These are phyloP conservation scores for Linnaemya tessellans DNA, from an alignment of 2,888 invertebrate genomes.

Conservation along the genomic window DNA sequence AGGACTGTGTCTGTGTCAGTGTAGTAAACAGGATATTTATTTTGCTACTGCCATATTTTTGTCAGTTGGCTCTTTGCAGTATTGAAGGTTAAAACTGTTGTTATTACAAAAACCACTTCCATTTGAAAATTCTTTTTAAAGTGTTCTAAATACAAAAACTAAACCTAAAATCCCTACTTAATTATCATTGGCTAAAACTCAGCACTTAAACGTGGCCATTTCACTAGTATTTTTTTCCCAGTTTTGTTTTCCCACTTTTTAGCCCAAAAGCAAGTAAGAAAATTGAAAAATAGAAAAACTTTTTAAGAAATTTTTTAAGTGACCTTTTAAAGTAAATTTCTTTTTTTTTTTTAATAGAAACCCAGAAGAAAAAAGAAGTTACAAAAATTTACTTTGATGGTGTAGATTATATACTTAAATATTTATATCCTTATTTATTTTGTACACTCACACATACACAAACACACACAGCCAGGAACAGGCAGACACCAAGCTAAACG, in stretches of 20 bases:
- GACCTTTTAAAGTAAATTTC: conserved; percentile 29
- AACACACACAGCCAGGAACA: neutral
- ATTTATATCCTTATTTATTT: conserved; percentile 57
- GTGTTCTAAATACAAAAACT: neutral
- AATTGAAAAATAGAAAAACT: conserved; percentile 5
- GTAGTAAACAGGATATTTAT: neutral
- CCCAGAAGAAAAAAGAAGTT: neutral
- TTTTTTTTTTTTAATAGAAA: neutral
- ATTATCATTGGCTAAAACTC: conserved; percentile 4
- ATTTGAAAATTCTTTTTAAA: neutral
- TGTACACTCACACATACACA: conserved; percentile 14
- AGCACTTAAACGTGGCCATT: conserved; percentile 14
- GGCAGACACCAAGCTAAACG: conserved; percentile 19
- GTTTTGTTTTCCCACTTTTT: neutral
- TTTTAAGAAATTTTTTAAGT: conserved; percentile 46
- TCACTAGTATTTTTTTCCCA: neutral
- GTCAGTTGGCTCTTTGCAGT: neutral
- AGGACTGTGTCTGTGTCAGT: too few relatives aligned
- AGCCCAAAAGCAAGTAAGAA: neutral
- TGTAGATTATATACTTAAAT: conserved; percentile 66
- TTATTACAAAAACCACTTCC: neutral
- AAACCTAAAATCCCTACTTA: conserved; percentile 29
- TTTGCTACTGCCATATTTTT: conserved; percentile 21
- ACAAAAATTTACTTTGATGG: conserved; percentile 62
- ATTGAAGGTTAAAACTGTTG: conserved; percentile 6